Percentiles rank a stretch among this genome's conserved stretches.
Conservation (phyloP, 2,113 vertebrate genomes). For the Pleuronectes platessa region DNA sequence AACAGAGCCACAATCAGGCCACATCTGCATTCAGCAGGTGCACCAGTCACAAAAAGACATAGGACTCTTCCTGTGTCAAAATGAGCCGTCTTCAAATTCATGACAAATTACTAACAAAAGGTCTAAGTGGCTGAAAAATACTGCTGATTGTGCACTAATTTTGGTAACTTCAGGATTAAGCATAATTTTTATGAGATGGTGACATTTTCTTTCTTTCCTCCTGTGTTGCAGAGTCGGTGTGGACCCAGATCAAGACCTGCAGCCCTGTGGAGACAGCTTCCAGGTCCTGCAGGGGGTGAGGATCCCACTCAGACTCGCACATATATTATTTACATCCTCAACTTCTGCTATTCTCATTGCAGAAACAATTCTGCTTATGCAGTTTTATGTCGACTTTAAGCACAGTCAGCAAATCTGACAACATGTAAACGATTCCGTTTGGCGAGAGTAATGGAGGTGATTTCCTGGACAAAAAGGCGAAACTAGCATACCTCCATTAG, state of each 20-base stretch:
- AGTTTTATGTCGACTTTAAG: not conserved
- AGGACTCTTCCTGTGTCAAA: not conserved
- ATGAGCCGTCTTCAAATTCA: not conserved
- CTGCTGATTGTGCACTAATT: not conserved
- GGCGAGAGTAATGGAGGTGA: not conserved
- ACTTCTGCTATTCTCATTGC: too few species aligned
- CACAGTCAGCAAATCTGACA: constrained; percentile 14
- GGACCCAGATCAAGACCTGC: constrained; percentile 94
- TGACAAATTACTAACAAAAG: not conserved
- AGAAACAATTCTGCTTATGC: not conserved
- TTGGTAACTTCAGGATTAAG: not conserved
- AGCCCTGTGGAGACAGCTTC: constrained; percentile 92
- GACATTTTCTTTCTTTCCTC: constrained; percentile 27
- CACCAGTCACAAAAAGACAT: not conserved
- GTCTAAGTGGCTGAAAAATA: not conserved
- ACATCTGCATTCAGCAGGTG: not conserved
- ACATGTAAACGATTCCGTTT: not conserved
- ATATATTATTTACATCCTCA: not conserved
- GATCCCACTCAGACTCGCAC: constrained; percentile 15
- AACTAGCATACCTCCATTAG: not conserved
- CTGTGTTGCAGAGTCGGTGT: constrained; percentile 92
- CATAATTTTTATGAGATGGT: not conserved
- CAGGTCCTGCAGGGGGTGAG: constrained; percentile 98
- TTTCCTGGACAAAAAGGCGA: not conserved
- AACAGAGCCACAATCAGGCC: not conserved